Conservation (phyloP, 1,140 invertebrate genomes). For the Drosophila baimaii region DNA sequence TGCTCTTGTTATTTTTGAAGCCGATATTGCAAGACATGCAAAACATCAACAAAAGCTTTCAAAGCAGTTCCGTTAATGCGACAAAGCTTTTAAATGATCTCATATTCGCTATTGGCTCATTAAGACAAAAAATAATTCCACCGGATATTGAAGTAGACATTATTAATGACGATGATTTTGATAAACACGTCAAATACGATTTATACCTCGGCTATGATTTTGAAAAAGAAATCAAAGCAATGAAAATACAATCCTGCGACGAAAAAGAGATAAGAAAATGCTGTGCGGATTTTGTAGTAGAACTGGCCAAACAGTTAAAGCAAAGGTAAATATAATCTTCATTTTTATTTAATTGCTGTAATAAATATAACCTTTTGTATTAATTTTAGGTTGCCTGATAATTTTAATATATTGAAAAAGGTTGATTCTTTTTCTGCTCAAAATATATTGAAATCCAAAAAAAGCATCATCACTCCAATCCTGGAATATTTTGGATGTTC, state of each 20-base stretch:
- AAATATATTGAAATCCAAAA: constrained; percentile 20
- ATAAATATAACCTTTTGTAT: neutral
- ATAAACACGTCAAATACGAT: neutral
- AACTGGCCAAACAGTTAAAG: constrained; percentile 7
- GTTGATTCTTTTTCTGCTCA: constrained; percentile 11
- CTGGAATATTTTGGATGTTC: constrained; percentile 11
- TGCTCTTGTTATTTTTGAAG: constrained; percentile 15
- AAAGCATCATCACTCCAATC: constrained; percentile 4
- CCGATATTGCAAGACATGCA: constrained; percentile 10
- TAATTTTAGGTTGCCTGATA: constrained; percentile 12
- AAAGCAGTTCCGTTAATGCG: constrained; percentile 8
- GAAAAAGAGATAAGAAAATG: constrained; percentile 5
- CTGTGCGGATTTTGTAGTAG: constrained; percentile 15
- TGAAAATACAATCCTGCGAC: neutral
- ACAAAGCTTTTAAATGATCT: constrained; percentile 6
- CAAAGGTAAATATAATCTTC: constrained; percentile 6
- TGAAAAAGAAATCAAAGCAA: neutral
- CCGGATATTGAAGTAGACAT: constrained; percentile 9
- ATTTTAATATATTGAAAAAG: constrained; percentile 22
- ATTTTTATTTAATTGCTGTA: neutral
- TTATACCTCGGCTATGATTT: constrained; percentile 1
- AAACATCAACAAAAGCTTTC: constrained; percentile 7
- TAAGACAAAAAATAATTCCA: constrained; percentile 16
- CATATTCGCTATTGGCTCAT: constrained; percentile 13
- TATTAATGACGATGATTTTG: constrained; percentile 9